A percentile compares a stretch with the other conserved stretches of the same genome.
These are phyloP conservation scores for Sebastes oblongus DNA, from an alignment of 2,797 vertebrate species.

Conservation along the genomic window DNA sequence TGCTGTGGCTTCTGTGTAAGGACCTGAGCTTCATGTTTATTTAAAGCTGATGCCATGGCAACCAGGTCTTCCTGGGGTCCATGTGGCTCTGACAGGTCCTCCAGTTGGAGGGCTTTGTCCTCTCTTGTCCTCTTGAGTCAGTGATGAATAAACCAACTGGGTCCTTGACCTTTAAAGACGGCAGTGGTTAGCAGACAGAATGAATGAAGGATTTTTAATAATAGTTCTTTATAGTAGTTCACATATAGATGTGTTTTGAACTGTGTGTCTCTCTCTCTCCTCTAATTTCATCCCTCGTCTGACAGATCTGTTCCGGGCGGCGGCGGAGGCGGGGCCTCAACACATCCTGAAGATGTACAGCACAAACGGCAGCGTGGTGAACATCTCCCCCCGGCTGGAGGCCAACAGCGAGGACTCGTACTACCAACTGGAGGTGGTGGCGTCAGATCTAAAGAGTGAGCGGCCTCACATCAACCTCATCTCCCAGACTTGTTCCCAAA, in stretches of 20 bases:
- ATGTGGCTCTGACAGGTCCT: conserved; percentile 57
- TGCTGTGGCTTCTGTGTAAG: background rate
- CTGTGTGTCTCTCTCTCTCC: background rate
- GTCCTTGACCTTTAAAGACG: background rate
- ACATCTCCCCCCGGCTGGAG: conserved; percentile 69
- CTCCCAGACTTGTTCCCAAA: too few relatives aligned
- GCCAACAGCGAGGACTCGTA: conserved; percentile 53
- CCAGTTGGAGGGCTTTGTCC: background rate
- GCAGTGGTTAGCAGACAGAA: background rate
- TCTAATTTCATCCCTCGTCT: too few relatives aligned
- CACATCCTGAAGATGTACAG: conserved; percentile 78
- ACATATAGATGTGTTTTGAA: background rate
- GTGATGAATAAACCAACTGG: background rate
- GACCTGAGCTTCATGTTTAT: conserved; percentile 5
- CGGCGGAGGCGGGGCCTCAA: conserved; percentile 68
- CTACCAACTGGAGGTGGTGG: conserved; percentile 75
- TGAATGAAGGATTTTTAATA: background rate
- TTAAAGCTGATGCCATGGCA: too few relatives aligned
- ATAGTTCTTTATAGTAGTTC: background rate
- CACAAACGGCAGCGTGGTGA: conserved; percentile 57
- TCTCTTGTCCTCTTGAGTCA: background rate
- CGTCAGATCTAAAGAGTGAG: conserved; percentile 45
- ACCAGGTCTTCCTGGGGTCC: too few relatives aligned
- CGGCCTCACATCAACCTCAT: too few relatives aligned
- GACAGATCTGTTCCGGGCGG: conserved; percentile 68